These are phyloP conservation scores for Megaceryle alcyon DNA, from an alignment of 2,797 vertebrate species.

Conservation along the genomic window DNA sequence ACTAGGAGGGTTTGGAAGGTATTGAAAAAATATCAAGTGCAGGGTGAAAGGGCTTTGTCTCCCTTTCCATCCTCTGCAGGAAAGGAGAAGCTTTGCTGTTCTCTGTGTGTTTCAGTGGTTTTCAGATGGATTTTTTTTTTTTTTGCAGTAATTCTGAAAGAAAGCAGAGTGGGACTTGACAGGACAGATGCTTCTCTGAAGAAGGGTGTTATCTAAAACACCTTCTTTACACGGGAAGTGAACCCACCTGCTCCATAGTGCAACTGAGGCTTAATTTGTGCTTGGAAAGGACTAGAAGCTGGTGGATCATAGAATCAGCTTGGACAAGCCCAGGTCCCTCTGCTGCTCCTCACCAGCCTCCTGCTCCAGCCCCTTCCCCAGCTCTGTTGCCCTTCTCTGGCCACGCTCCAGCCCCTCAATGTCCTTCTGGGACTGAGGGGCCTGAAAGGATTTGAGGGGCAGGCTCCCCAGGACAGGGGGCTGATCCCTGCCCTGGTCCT, in stretches of 20 bases:
- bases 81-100: neutral
- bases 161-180: neutral
- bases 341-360: too few species aligned
- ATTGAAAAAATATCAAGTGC: neutral
- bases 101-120: neutral
- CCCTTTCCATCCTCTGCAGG: neutral
- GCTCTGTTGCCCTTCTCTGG: too few species aligned
- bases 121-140: neutral
- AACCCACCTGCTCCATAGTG: too few species aligned
- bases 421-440: too few species aligned
- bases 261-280: too few species aligned
- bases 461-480: too few species aligned
- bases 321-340: too few species aligned
- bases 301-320: neutral
- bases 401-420: too few species aligned
- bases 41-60: rapidly evolving
- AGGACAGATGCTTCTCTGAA: neutral
- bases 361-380: too few species aligned
- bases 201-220: neutral
- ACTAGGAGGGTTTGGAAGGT: rapidly evolving
- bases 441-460: too few species aligned
- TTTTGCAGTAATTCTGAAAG: neutral
- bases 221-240: neutral
- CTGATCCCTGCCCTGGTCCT: neutral
- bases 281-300: neutral